Base-by-base conservation (phyloP, 2,113 vertebrate species). In the Empidonax traillii region DNA sequence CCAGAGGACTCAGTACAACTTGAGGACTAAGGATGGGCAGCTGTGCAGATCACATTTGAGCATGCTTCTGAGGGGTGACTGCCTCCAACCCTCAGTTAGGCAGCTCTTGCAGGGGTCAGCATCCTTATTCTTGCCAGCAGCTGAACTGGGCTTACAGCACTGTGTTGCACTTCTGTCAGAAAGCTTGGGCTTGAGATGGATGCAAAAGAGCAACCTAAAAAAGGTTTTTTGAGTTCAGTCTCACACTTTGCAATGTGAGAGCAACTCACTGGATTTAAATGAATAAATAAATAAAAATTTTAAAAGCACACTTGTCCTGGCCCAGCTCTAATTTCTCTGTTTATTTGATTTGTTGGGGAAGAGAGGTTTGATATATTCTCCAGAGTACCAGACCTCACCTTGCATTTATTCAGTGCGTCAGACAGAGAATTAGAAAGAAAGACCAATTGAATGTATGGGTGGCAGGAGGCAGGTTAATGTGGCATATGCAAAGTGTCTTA, bases 1-100 rank as follows among this genome's bases (percentile, higher is more conserved):
- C 8, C 9, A 33, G 41, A 35, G 27, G 35, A 39, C 14, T 35
- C 0, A 0, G 14, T 58, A 27, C 10, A 43, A 24, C n/a, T 4
- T 52, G 35, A 53, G 33, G 10, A 47, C 3, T 21, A 43, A 66
- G 3, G 19, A 12, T 11, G n/a, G 43, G n/a, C 37, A 53, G 37
- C 41, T 31, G 41, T 0, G 5, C 23, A 24, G 61, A 25, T n/a
- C 9, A 6, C 14, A 15, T 44, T 12, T 31, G 39, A 46, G n/a
- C 21, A 12, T 4, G 23, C 13, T 30, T n/a, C 33, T 1, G 4
- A 43, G n/a, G 16, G 16, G 7, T 4, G 65, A 16, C 7, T 18
- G 46, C 33, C 53, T 84, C 18, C 13, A 41, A 24, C 20, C 35
- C 39, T 25, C 4, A 5, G 11, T 20, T 2, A 14, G 12, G 17